These are phyloP conservation scores for Pygoscelis antarcticus DNA, from an alignment of 2,113 vertebrate genomes.

Conservation along the genomic window DNA sequence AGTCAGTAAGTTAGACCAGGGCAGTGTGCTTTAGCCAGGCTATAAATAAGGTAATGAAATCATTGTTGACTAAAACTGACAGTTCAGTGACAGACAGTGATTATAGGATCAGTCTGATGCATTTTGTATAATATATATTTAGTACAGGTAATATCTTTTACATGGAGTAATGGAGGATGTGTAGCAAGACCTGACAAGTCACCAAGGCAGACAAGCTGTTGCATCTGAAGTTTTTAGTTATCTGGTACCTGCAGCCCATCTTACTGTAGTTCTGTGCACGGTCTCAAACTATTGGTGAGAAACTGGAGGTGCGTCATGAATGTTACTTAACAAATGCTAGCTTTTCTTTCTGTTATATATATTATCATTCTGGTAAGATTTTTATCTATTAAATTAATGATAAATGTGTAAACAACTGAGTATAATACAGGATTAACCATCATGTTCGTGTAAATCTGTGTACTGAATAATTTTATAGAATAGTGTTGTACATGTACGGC, in stretches of 20 bases:
- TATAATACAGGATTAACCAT: neutral
- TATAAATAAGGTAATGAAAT: neutral
- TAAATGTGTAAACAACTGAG: neutral
- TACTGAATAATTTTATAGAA: neutral
- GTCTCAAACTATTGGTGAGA: neutral
- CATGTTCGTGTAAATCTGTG: neutral
- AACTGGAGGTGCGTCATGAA: neutral
- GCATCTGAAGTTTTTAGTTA: neutral
- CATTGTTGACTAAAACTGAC: neutral
- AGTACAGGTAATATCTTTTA: neutral
- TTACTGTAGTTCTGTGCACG: neutral
- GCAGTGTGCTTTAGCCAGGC: neutral
- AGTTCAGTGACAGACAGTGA: neutral
- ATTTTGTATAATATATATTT: neutral
- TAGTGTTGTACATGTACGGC: neutral
- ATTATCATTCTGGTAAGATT: neutral
- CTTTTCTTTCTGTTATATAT: neutral
- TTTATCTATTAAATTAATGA: neutral
- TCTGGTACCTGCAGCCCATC: neutral
- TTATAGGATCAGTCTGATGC: neutral
- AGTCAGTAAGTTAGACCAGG: neutral
- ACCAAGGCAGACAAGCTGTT: neutral
- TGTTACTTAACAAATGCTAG: neutral
- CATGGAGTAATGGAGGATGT: neutral
- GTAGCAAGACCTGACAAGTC: neutral